A percentile compares a stretch with the other conserved stretches of the same genome.
These are phyloP conservation scores for Panagrolaimus sp. DNA, from an alignment of 1,140 invertebrate genomes.

Conservation along the genomic window DNA sequence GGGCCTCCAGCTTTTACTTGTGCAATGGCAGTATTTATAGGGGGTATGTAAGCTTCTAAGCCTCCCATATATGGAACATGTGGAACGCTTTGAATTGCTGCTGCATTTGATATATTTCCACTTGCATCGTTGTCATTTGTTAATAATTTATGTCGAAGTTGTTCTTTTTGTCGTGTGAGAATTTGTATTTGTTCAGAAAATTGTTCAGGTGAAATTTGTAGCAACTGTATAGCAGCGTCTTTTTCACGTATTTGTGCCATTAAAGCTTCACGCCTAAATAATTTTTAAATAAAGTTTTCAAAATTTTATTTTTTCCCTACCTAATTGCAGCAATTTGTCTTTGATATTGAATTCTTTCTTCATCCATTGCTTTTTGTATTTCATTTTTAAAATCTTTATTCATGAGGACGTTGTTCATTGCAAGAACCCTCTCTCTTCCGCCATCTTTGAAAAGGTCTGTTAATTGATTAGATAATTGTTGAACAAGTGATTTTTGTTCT, in stretches of 20 bases:
- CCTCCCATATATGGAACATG: not conserved
- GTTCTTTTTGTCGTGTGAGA: slow-evolving; percentile 38
- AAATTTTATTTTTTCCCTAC: slow-evolving; percentile 16
- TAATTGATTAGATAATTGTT: slow-evolving; percentile 35
- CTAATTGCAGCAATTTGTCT: slow-evolving; percentile 29
- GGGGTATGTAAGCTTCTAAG: not conserved
- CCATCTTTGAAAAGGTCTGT: slow-evolving; percentile 33
- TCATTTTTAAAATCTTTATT: slow-evolving; percentile 27
- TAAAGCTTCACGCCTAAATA: slow-evolving; percentile 35
- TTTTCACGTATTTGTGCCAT: slow-evolving; percentile 43
- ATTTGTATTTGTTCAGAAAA: slow-evolving; percentile 39
- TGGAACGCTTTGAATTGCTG: not conserved
- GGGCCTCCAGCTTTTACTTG: slow-evolving; percentile 19
- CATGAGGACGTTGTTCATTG: slow-evolving; percentile 11
- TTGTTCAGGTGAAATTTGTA: slow-evolving; percentile 28
- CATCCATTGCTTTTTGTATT: slow-evolving; percentile 32
- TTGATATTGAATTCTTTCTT: slow-evolving; percentile 32
- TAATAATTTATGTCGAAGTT: slow-evolving; percentile 34
- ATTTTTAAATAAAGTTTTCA: slow-evolving; percentile 37
- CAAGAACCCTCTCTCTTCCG: slow-evolving; percentile 16
- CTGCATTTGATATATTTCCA: not conserved
- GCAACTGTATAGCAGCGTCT: slow-evolving; percentile 31
- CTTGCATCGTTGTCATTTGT: not conserved
- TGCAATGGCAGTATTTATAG: slow-evolving; percentile 23
- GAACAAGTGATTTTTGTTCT: slow-evolving; percentile 37